phyloP scores from a whole-genome alignment of 2,888 invertebrate genomes.

The Latheticus oryzae region DNA sequence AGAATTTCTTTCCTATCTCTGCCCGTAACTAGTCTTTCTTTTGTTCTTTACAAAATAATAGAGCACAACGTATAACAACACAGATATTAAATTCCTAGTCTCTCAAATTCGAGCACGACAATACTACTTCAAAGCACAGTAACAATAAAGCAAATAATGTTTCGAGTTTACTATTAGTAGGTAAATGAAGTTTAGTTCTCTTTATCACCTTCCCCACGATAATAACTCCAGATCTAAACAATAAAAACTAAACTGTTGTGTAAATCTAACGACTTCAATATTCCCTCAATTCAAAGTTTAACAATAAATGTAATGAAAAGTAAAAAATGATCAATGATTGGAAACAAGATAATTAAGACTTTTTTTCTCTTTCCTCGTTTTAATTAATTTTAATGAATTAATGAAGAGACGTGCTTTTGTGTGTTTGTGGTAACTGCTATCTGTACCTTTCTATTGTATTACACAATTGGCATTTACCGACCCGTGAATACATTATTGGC shows the following conservation, averaged over 20 bases:
- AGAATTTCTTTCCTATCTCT: too few relatives aligned
- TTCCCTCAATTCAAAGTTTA: slow-evolving; percentile 10
- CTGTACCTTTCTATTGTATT: not conserved
- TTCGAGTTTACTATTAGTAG: slow-evolving; percentile 30
- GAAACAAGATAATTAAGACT: slow-evolving; percentile 7
- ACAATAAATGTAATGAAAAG: slow-evolving; percentile 11
- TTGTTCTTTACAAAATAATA: slow-evolving; percentile 3
- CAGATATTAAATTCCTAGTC: slow-evolving; percentile 22
- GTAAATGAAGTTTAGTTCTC: slow-evolving; percentile 24
- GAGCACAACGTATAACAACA: slow-evolving; percentile 4
- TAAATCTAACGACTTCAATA: slow-evolving; percentile 12
- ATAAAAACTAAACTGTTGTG: slow-evolving; percentile 12
- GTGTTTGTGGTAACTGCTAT: slow-evolving; percentile 7
- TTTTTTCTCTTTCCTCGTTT: slow-evolving; percentile 3
- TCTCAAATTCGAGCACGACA: slow-evolving; percentile 6
- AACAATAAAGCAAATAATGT: slow-evolving; percentile 27
- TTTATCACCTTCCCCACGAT: slow-evolving; percentile 2
- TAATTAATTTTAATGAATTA: slow-evolving; percentile 8
- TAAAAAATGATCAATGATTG: slow-evolving; percentile 16
- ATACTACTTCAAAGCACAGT: slow-evolving; percentile 16
- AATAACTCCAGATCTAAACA: slow-evolving; percentile 16
- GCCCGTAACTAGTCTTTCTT: too few relatives aligned
- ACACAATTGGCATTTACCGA: slow-evolving; percentile 21
- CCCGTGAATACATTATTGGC: slow-evolving; percentile 23
- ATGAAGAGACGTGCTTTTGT: slow-evolving; percentile 6